These are phyloP conservation scores for Meandrina meandrites DNA, from an alignment of 92 coral and sea anemone species.

Conservation along the genomic window DNA sequence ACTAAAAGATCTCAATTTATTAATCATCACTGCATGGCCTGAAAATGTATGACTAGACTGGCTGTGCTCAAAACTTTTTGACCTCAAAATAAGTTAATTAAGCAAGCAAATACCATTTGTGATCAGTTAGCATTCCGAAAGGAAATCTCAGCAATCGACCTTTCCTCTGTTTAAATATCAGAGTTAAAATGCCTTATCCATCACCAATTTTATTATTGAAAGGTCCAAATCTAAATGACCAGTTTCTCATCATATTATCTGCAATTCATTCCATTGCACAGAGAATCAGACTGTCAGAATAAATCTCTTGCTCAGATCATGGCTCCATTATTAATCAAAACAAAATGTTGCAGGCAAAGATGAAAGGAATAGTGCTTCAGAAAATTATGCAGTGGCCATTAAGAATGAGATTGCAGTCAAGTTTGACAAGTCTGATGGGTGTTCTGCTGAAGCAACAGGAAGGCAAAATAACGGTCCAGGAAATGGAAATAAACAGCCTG, in stretches of 20 bases:
- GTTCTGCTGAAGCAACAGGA: neutral
- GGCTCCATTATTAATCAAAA: neutral
- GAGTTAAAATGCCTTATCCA: too few species aligned
- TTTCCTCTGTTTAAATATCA: too few species aligned
- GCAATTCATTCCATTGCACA: neutral
- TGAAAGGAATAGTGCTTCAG: neutral
- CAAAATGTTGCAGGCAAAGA: conserved; percentile 19
- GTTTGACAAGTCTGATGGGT: neutral
- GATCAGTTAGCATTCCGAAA: too few species aligned
- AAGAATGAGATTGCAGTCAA: neutral
- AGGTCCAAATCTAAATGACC: neutral
- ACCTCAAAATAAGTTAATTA: too few species aligned
- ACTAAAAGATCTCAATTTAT: too few species aligned
- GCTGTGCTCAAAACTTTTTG: too few species aligned
- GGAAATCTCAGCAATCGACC: too few species aligned
- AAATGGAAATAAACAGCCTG: neutral
- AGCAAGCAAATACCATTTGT: too few species aligned
- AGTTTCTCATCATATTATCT: neutral
- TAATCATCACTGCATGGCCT: too few species aligned
- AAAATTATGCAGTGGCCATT: neutral
- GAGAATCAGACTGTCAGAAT: neutral
- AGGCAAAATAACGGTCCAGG: neutral
- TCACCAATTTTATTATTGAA: too few species aligned
- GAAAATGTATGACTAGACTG: too few species aligned
- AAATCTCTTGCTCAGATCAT: neutral